Evolutionary conservation across 2,797 vertebrate genomes (phyloP).

Genomic region (Macropodus opercularis): DNA sequence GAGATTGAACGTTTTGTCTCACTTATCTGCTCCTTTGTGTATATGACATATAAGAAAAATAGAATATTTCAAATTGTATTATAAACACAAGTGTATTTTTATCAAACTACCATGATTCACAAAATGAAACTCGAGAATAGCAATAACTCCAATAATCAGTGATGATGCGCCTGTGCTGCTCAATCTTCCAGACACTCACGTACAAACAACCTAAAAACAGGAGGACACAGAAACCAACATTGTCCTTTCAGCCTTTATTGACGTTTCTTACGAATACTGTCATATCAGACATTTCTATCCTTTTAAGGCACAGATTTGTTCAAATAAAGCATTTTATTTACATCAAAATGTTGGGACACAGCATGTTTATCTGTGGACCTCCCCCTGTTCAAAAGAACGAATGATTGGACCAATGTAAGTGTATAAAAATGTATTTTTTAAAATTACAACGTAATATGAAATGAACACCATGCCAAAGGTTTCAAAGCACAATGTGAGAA

Average conservation of each 20-base stretch:
- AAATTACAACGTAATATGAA: slow-evolving; percentile 52
- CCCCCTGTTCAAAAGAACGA: slow-evolving; percentile 40
- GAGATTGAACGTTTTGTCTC: no score
- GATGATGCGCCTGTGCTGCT: no score
- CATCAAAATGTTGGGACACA: slow-evolving; percentile 61
- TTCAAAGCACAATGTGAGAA: slow-evolving; percentile 47
- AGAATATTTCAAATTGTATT: no score
- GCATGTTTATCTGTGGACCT: slow-evolving; percentile 31
- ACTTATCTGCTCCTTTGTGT: no score
- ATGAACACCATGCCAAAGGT: slow-evolving; percentile 54
- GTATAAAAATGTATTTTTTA: slow-evolving; percentile 48
- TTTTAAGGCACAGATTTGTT: slow-evolving; percentile 79
- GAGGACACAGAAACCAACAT: background rate
- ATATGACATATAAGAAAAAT: no score
- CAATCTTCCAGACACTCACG: background rate
- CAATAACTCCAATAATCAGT: no score
- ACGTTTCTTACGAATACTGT: slow-evolving; percentile 69
- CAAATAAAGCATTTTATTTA: slow-evolving; percentile 70
- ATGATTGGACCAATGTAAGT: slow-evolving; percentile 53
- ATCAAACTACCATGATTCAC: no score
- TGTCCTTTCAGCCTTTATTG: slow-evolving; percentile 70
- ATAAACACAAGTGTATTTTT: no score
- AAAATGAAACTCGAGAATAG: no score
- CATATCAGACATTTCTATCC: slow-evolving; percentile 58
- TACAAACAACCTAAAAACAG: no score